Conservation (phyloP, 2,888 invertebrate species). For the Apotomis capreana region DNA sequence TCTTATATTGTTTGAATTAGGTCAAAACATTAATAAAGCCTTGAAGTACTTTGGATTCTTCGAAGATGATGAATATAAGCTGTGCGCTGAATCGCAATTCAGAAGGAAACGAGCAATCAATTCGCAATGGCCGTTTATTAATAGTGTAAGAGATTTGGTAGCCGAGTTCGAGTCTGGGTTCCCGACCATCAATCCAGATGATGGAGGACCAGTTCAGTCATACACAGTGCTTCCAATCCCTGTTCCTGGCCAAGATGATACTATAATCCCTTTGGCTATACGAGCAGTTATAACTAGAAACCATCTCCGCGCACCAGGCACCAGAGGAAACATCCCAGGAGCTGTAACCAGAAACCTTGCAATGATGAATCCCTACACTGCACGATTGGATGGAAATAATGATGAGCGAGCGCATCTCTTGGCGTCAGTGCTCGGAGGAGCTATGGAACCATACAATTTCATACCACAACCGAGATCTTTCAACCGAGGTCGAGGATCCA, state of each 20-base stretch:
- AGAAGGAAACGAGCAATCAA: conserved; percentile 27
- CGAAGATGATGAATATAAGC: conserved; percentile 20
- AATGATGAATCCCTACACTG: conserved; percentile 13
- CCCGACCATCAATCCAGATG: conserved; percentile 14
- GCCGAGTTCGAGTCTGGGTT: conserved; percentile 36
- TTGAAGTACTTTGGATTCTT: conserved; percentile 24
- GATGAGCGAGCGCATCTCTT: conserved; percentile 30
- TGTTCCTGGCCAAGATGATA: conserved; percentile 20
- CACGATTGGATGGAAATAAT: conserved; percentile 20
- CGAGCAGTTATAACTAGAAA: conserved; percentile 32
- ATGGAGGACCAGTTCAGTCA: conserved; percentile 24
- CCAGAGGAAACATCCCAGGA: conserved; percentile 15
- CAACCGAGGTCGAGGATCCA: conserved; percentile 30
- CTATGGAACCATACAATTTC: conserved; percentile 32
- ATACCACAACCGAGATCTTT: conserved; percentile 35
- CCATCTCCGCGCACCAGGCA: conserved; percentile 16
- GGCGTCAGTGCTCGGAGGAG: conserved; percentile 27
- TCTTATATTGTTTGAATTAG: conserved; percentile 22
- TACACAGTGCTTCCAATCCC: conserved; percentile 29
- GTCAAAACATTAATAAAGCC: conserved; percentile 24
- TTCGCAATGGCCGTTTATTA: conserved; percentile 35
- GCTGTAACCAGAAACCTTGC: conserved; percentile 21
- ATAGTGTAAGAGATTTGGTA: conserved; percentile 30
- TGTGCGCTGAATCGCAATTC: conserved; percentile 17
- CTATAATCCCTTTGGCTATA: conserved; percentile 31